Evolutionary conservation across 2,113 vertebrate genomes (phyloP).

Genomic region (Malurus melanocephalus): DNA sequence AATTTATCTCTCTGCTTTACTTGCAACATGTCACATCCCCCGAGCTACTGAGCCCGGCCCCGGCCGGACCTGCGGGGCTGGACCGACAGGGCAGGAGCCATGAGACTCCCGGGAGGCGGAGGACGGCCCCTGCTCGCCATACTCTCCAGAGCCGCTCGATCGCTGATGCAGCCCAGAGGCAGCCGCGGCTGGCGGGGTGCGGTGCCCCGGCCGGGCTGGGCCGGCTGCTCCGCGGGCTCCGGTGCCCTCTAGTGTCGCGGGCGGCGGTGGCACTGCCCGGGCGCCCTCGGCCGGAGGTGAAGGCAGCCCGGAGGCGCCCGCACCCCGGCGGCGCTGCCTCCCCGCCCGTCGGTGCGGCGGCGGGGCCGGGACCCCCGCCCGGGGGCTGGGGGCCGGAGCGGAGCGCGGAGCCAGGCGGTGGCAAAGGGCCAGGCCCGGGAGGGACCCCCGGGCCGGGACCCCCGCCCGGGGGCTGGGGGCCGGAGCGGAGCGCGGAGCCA

Average conservation of each 20-base stretch:
- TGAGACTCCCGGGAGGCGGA: background rate
- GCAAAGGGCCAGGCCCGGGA: rapidly evolving
- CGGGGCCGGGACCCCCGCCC: too few species aligned
- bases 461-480: too few species aligned
- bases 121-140: rapidly evolving
- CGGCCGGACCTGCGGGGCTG: background rate
- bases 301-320: background rate
- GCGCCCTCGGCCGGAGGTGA: background rate
- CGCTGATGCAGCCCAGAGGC: rapidly evolving
- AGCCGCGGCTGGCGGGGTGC: background rate
- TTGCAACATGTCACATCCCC: background rate
- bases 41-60: background rate
- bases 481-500: background rate
- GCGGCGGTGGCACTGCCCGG: background rate
- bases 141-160: rapidly evolving
- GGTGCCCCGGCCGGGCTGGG: background rate
- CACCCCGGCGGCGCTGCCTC: background rate
- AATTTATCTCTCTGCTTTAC: background rate
- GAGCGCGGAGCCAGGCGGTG: background rate
- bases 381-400: too few species aligned
- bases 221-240: slow-evolving; percentile 23
- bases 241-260: slow-evolving; percentile 51
- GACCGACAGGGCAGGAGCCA: background rate
- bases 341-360: background rate
- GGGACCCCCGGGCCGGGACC: too few species aligned